Evolutionary conservation across 2,113 vertebrate genomes (phyloP).

Genomic region (Pampusana beccarii): DNA sequence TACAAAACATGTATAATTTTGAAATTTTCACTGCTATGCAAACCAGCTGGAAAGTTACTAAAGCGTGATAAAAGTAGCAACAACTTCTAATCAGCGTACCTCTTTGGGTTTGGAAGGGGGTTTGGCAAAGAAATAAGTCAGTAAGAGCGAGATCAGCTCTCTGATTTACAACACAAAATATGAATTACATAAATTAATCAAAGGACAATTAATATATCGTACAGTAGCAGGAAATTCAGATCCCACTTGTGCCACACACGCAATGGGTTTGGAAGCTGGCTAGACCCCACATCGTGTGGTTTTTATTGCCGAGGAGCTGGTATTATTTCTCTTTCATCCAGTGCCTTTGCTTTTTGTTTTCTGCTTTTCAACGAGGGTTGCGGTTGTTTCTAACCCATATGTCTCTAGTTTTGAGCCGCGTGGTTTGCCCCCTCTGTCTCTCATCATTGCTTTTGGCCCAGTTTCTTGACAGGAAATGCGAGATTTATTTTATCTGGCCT

Average conservation of each 20-base stretch:
- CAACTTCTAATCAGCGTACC: fast-evolving
- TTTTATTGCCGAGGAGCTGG: constrained; percentile 22
- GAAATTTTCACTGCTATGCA: not conserved
- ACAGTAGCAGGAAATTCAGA: constrained; percentile 32
- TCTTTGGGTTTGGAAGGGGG: not conserved
- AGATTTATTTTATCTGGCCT: constrained; percentile 86
- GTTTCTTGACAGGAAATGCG: constrained; percentile 80
- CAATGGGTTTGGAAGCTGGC: not conserved
- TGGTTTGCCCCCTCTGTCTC: constrained; percentile 76
- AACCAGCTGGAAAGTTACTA: not conserved
- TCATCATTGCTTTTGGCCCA: constrained; percentile 78
- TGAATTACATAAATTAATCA: not conserved
- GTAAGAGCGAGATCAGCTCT: not conserved
- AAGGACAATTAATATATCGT: not conserved
- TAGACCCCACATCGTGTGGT: not conserved
- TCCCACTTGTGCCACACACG: fast-evolving
- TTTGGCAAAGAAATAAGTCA: not conserved
- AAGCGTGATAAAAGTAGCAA: not conserved
- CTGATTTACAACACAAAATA: constrained; percentile 2
- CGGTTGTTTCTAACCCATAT: constrained; percentile 56
- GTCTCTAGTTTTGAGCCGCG: constrained; percentile 46
- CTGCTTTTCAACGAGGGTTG: constrained; percentile 60
- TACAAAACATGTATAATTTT: not conserved
- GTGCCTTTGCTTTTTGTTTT: constrained; percentile 66
- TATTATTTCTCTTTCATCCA: constrained; percentile 54